Evolutionary conservation across 1,140 invertebrate species (phyloP), one percentile per base, ranked within the genome.

Genomic region (Drosophila sucinea): DNA sequence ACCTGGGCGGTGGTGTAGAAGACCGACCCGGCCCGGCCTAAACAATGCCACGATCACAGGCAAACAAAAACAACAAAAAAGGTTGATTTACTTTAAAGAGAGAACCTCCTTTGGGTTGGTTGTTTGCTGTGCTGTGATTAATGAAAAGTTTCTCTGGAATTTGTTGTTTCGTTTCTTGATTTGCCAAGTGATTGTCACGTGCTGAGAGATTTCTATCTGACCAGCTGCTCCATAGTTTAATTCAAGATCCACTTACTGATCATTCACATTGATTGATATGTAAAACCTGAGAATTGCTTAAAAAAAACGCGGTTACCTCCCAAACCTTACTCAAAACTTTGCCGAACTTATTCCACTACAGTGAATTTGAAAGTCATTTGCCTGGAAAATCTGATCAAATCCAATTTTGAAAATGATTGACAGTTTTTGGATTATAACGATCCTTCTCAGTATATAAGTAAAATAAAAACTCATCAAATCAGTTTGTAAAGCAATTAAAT

Each of bases 91-190:
- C 74, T 60, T 78, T 61, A 61, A 74, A 80, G 11, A 47, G 35
- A 11, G 35, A 38, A 38, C 35, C 35, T 47, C 73, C 23, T 65
- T 38, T 41, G 56, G 17, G 55, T 30, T 79, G 7, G 57, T 25
- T 79, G 76, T 87, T 86, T 82, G 70, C 73, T 56, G 64, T 56
- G 64, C 51, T 54, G 29, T 86, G 67, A 81, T 86, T 81, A 81
- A 81, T 7, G 11, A 27, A 51, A 51, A 51, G 6, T 81, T 70
- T 79, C 67, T 77, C 60, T 62, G 61, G 60, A 70, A 56, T 77
- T 40, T 56, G 27, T 63, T 5, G 33, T 29, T 41, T 62, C 27
- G 11, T 8, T 51, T 58, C 38, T 67, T 61, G 51, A 77, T 65
- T 25, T 74, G 40, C 60, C 33, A 55, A 25, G 55, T 51, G 68